Percentiles rank a stretch among this genome's conserved stretches.
Evolutionary conservation across 2,113 vertebrate species (phyloP).

Genomic region (Trichechus manatus): DNA sequence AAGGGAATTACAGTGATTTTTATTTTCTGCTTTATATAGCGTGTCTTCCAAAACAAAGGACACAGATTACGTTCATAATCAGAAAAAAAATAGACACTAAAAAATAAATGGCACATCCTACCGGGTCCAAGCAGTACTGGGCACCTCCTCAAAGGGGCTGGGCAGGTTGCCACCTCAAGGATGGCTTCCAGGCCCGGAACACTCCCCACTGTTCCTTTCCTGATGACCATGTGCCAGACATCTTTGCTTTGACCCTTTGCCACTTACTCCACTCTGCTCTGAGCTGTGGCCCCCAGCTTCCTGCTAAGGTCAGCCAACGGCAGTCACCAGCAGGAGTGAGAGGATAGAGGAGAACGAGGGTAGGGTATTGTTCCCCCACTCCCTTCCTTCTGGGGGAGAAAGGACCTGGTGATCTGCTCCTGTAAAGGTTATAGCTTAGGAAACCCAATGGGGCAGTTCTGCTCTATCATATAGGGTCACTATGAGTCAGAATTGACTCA

Average conservation of each 20-base stretch:
- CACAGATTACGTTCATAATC: background rate
- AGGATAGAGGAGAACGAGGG: background rate
- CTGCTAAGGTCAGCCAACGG: background rate
- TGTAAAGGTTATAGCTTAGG: no score
- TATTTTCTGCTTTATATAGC: background rate
- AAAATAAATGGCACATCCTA: background rate
- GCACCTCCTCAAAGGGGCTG: background rate
- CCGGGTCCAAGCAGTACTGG: background rate
- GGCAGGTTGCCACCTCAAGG: background rate
- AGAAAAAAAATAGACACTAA: background rate
- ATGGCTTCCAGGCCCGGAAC: background rate
- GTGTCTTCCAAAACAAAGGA: background rate
- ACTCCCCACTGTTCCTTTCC: background rate
- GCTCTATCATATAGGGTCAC: background rate
- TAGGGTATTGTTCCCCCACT: background rate
- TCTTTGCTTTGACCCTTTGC: background rate
- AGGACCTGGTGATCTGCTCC: background rate
- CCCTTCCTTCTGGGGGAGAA: background rate
- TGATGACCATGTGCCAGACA: accelerated
- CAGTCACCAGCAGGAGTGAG: background rate
- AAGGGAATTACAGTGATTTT: background rate
- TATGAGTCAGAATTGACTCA: background rate
- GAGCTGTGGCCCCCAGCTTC: background rate
- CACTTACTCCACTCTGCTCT: background rate
- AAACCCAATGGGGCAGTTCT: background rate